Base-by-base conservation (phyloP, 2,113 vertebrate genomes). In the Gymnocephalus cernua region DNA sequence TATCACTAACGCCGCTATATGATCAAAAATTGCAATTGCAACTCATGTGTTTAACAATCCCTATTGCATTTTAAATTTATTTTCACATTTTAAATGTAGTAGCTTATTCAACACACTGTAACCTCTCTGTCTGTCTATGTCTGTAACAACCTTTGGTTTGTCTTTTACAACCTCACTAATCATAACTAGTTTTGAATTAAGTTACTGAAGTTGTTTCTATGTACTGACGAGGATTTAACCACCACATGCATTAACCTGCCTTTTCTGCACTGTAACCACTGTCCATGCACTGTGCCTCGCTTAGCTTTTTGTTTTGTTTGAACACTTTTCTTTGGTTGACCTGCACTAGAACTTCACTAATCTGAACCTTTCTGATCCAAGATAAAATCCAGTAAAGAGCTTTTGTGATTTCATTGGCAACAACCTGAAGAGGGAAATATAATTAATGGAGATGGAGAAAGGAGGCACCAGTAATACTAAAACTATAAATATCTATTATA, bases 321-420 rank as follows among this genome's bases (percentile, higher is more conserved):
- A 18, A 63, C 16, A 51, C 47, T 16, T 27, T 54, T 45, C 41
- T 51, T 29, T 25, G 45, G 15, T 57, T 38, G 19, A 62, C 14
- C 47, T 15, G 0, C 73, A 77, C 8, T 1, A 13, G 16, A 84
- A 44, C 77, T 65, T 87, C 77, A 64, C 84, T 82, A 0, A 65
- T 70, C 82, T 88, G 84, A 88, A 80, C 75, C 68, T 74, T 18
- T 51, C 14, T 61, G 63, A 66, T 62, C 35, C 2, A 18, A 41
- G 11, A 21, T 6, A 14, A 29, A 69, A 73, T 62, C 38, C n/a
- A 41, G 47, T 13, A 18, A 57, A 15, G 4, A 15, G 25, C 50
- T 79, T 56, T 56, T 18, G 23, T 25, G 4, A 12, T 58, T 53
- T 19, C 15, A 50, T 21, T n/a, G 4, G 32, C 5, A 48, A 15